Base-by-base conservation (phyloP, 2,113 vertebrate species). In the Tychaedon coryphoeus region DNA sequence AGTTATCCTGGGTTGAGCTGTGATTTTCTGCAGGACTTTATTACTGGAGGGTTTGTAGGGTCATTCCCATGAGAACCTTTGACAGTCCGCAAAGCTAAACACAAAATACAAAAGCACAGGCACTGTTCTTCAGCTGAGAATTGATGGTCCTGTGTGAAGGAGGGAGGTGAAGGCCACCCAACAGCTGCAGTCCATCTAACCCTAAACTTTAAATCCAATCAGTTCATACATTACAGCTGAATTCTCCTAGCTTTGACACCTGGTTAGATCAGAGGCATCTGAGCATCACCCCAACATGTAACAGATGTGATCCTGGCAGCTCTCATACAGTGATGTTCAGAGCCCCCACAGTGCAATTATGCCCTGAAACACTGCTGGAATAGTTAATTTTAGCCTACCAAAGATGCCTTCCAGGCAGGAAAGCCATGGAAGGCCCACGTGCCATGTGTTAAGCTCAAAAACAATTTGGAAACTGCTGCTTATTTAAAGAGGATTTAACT, bases 401-500 rank as follows among this genome's bases (percentile, higher is more conserved):
- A 69, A 93, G 74, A 60, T 53, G 57, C 80, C 74, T 94, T 81
- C 57, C 78, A 65, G 88, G 85, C 90, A 94, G 88, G n/a, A 93
- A 57, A 38, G 54, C 60, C 5, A 5, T 29, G 50, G 22, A 90
- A 72, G 47, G 81, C 50, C 71, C 64, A 7, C 3, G 4, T 76
- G 78, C 88, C 54, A 16, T 26, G 66, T 51, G 64, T 48, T 92
- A 71, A 74, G 58, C 88, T 88, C 86, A 79, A 53, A 92, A 94
- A 90, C 92, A 95, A 92, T 96, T 88, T 88, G 89, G 86, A 90
- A 95, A 92, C 74, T 34, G 60, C 71, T 92, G 88, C 78, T 94
- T 82, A 33, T 95, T 88, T 92, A 91, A 93, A 93, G 88, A 88
- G 94, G 88, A 88, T 94, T 97, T 94, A 92, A 92, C 66, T 78